A percentile compares a stretch with the other conserved stretches of the same genome.
These are phyloP conservation scores for Megaceryle maxima DNA, from an alignment of 2,113 vertebrate genomes.

Conservation along the genomic window DNA sequence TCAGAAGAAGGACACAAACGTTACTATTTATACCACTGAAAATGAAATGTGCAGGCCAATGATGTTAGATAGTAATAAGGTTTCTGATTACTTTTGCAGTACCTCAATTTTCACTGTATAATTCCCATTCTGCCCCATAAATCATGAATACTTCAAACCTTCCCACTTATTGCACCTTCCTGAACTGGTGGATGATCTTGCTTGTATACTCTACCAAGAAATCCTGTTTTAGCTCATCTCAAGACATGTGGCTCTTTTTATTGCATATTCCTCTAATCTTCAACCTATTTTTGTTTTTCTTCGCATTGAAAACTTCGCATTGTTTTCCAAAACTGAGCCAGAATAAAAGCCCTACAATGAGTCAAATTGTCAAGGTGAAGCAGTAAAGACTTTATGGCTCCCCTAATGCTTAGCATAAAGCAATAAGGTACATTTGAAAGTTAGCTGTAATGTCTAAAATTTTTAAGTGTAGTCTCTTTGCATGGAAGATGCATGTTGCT, in stretches of 20 bases:
- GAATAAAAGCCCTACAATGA: slow-evolving; percentile 6
- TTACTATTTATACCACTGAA: background rate
- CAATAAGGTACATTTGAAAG: background rate
- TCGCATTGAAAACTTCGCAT: background rate
- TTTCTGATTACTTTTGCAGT: background rate
- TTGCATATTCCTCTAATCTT: background rate
- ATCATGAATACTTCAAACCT: background rate
- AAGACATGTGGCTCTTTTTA: background rate
- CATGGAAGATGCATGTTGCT: background rate
- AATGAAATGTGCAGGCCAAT: background rate
- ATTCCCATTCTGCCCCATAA: background rate
- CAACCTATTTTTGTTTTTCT: background rate
- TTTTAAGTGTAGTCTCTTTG: background rate
- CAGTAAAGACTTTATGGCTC: slow-evolving; percentile 2
- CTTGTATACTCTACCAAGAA: background rate
- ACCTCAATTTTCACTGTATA: background rate
- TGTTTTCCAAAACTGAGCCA: background rate
- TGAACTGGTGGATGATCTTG: background rate
- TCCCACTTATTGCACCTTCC: background rate
- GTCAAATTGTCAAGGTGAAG: background rate
- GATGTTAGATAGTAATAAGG: background rate
- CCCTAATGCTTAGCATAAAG: background rate
- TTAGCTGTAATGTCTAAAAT: background rate
- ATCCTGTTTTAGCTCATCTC: background rate
- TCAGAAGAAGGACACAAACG: background rate